Percentiles rank a stretch among this genome's conserved stretches.
Conservation (phyloP, 1,140 invertebrate genomes). For the Metopolophium dirhodum region DNA sequence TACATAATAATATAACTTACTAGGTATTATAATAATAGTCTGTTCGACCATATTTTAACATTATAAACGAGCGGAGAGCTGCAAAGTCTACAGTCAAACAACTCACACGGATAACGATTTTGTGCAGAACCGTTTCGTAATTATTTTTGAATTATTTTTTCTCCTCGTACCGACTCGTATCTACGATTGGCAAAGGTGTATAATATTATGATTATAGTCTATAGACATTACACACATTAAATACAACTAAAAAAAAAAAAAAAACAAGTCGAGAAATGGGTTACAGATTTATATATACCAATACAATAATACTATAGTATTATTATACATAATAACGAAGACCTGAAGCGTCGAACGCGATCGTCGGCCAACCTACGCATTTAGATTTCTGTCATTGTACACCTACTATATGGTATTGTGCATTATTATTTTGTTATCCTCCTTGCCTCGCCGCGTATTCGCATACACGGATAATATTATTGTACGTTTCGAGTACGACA, state of each 20-base stretch:
- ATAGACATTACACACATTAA: not conserved
- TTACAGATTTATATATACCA: not conserved
- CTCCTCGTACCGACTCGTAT: not conserved
- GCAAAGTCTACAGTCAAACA: not conserved
- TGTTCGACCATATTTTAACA: not conserved
- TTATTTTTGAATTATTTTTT: not conserved
- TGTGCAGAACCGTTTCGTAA: not conserved
- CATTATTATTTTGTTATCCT: not conserved
- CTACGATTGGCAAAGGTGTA: not conserved
- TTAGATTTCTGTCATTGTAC: not conserved
- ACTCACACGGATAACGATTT: no score
- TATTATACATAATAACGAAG: not conserved
- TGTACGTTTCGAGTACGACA: not conserved
- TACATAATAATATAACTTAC: conserved; percentile 13
- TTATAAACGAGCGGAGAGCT: not conserved
- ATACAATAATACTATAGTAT: not conserved
- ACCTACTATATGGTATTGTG: not conserved
- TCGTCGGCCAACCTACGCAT: not conserved
- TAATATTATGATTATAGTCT: not conserved
- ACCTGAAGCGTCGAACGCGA: not conserved
- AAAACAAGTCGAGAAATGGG: not conserved
- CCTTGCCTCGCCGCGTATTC: not conserved
- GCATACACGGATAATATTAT: not conserved
- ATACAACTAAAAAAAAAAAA: not conserved
- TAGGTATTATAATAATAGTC: not conserved